These are phyloP conservation scores for Laterallus jamaicensis DNA, from an alignment of 2,113 vertebrate genomes.

Conservation along the genomic window DNA sequence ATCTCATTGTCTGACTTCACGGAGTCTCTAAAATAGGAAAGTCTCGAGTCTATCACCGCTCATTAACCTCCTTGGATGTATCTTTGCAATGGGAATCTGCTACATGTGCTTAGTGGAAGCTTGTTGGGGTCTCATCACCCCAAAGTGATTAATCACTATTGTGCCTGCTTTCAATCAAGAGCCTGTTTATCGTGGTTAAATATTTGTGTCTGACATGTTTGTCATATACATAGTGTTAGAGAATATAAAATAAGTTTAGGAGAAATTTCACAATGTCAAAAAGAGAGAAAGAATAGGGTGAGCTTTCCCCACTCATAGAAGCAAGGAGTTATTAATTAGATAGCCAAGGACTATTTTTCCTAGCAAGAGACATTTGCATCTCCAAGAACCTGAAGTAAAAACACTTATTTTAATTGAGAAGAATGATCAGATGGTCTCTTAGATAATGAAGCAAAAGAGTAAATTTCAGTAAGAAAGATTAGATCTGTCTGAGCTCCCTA, in stretches of 20 bases:
- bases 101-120: background rate
- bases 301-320: background rate
- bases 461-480: background rate
- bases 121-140: background rate
- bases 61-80: background rate
- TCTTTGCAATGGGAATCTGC: background rate
- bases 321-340: constrained; percentile 19
- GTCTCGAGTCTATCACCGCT: background rate
- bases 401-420: constrained; percentile 43
- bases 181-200: background rate
- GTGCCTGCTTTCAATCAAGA: background rate
- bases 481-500: background rate
- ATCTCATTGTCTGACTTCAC: background rate
- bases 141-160: background rate
- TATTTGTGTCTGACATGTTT: background rate
- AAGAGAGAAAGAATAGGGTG: background rate
- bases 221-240: background rate
- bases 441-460: constrained; percentile 4
- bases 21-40: background rate
- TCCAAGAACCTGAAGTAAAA: constrained; percentile 40
- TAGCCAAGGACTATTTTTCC: constrained; percentile 15
- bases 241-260: background rate
- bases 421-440: constrained; percentile 27
- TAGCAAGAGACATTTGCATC: constrained; percentile 22
- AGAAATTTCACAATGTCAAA: background rate